Evolutionary conservation across 2,797 vertebrate genomes (phyloP), one percentile per base, ranked within the genome.

Genomic region (Chelidonichthys spinosus): DNA sequence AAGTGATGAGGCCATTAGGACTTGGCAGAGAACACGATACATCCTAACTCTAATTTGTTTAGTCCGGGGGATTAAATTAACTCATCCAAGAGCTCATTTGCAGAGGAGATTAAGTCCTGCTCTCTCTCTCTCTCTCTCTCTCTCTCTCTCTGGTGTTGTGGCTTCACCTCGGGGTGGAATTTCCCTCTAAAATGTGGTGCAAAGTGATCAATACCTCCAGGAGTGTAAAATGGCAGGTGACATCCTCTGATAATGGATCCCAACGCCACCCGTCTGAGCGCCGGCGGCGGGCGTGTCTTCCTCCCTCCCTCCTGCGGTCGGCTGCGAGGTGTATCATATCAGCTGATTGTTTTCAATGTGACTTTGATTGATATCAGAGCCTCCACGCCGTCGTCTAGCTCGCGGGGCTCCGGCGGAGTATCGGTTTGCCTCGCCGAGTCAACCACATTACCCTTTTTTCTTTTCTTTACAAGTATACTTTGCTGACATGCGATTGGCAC

Each of bases 331-430:
- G 81, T 91, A 90, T 91, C 86, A 79, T 91, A 91, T 92, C 88
- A 80, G 85, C 85, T 90, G 86, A 89, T 87, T 89, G 87, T 92
- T 91, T 92, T 90, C 92, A 89, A 91, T 87, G 89, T 91, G 90
- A 92, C 92, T 93, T 92, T 92, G 93, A 93, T 92, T 92, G 91
- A 91, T 91, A 92, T 92, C 90, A 84, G 84, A 86, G 25, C 25
- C 25, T 62, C 79, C 86, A 79, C 37, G 61, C 81, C 81, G 82
- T 85, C 84, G 84, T 84, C 78, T 85, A 37, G 73, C 82, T 83
- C 75, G 66, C 76, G 74, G 79, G 81, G 44, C 82, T 74, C 72
- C 71, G 43, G 2, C 39, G 69, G 81, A 79, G 59, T 87, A 88
- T 92, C 82, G 6, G 18, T 85, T 92, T 83, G 25, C 25, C 25